phyloP scores from a whole-genome alignment of 2,113 vertebrate species.

The Eidolon helvum region DNA sequence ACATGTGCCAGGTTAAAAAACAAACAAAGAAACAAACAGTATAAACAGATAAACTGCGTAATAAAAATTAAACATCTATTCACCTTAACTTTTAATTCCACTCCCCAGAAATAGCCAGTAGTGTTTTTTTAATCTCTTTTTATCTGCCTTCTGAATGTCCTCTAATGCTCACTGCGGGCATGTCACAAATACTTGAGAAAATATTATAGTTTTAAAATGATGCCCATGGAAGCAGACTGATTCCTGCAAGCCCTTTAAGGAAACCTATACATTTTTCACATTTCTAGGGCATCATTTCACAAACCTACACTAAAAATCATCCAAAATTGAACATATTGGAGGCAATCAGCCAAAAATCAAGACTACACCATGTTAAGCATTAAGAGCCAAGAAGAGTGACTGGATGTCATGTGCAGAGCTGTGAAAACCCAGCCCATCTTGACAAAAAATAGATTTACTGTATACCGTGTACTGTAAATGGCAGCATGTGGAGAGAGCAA shows the following conservation, averaged over 20 bases:
- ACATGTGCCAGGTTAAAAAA: background rate
- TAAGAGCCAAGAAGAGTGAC: slow-evolving; percentile 76
- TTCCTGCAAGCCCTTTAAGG: slow-evolving; percentile 53
- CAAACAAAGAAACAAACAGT: background rate
- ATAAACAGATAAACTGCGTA: background rate
- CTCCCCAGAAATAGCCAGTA: background rate
- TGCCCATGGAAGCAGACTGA: background rate
- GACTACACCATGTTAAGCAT: slow-evolving; percentile 73
- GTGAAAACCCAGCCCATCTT: slow-evolving; percentile 75
- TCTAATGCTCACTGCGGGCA: background rate
- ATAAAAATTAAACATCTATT: background rate
- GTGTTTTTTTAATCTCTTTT: background rate
- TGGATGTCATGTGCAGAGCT: slow-evolving; percentile 73
- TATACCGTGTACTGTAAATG: slow-evolving; percentile 66
- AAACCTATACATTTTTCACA: slow-evolving; percentile 69
- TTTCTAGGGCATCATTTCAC: slow-evolving; percentile 70
- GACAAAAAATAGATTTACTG: slow-evolving; percentile 77
- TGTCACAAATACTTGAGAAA: background rate
- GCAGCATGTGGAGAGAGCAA: slow-evolving; percentile 71
- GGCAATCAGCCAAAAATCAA: slow-evolving; percentile 79
- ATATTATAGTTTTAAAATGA: slow-evolving; percentile 16
- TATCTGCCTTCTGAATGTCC: background rate
- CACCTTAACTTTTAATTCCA: too few relatives aligned
- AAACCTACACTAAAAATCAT: slow-evolving; percentile 70
- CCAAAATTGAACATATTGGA: slow-evolving; percentile 75